Evolutionary conservation across 2,113 vertebrate genomes (phyloP), one percentile per base, ranked within the genome.

Genomic region (Percopsis transmontana): DNA sequence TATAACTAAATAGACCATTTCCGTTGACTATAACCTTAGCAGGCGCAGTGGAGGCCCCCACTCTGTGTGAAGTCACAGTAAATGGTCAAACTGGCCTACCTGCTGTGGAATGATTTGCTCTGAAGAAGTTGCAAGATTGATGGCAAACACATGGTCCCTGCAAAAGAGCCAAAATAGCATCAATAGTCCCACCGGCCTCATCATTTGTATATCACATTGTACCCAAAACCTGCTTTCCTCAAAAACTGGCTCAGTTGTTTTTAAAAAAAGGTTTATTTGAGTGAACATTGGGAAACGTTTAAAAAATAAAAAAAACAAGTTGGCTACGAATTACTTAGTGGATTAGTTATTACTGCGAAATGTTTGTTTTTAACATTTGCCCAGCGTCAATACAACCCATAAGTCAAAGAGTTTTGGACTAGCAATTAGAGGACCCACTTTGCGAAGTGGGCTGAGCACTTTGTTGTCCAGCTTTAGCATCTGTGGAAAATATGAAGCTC

Each of bases 141-240:
- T 90, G 80, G 95, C 93, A 51, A 94, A 98, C 78, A 98, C 93
- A 15, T 97, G 94, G 76, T 98, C 96, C 86, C 96, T 97, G 87
- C 1, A 66, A 74, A 56, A 79, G 8, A 78, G 0, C 19, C 23
- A 1, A 52, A 0, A 58, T 48, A 48, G 2, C 15, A 27, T 76
- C 62, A 76, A 15, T 23, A 23, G 19, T 15, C 2, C 16, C 6
- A 66, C 45, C 53, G 3, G n/a, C 20, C 41, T 3, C n/a, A 12
- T n/a, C 47, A 15, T 42, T n/a, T 33, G 5, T 33, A 33, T 7
- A 7, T 33, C 27, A 33, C 44, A 70, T 21, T 53, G 24, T 44
- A 59, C 45, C 41, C 33, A 48, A n/a, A 18, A 48, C 45, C 45
- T n/a, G 45, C 45, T 48, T 13, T 41, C 27, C 23, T 15, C 2